Conservation (phyloP, 1,140 invertebrate genomes). For the Hestina assimilis region DNA sequence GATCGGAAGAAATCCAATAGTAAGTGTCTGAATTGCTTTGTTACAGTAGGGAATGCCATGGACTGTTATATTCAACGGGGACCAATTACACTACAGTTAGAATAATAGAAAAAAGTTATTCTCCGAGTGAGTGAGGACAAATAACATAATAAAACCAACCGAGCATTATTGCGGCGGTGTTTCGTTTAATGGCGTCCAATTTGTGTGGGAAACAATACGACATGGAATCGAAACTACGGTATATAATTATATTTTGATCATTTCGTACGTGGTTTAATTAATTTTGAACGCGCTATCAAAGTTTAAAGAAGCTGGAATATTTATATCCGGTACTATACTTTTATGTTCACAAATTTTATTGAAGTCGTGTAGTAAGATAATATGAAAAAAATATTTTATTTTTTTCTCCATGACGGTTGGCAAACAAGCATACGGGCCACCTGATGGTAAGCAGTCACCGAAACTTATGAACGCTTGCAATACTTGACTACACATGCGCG, state of each 20-base stretch:
- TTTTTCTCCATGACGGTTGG: no score
- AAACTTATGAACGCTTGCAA: no score
- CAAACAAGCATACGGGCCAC: no score
- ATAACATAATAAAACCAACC: conserved; percentile 30
- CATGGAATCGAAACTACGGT: conserved; percentile 27
- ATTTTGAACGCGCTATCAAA: not conserved
- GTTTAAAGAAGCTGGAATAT: no score
- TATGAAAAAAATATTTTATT: no score
- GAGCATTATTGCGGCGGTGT: conserved; percentile 24
- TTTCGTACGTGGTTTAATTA: conserved; percentile 14
- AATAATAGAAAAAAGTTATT: conserved; percentile 32
- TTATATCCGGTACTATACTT: no score
- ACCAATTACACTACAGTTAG: conserved; percentile 29
- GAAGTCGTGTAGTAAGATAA: no score
- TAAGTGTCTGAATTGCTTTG: no score
- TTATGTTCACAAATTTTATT: no score
- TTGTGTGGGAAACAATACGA: conserved; percentile 31
- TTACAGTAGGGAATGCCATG: conserved; percentile 17
- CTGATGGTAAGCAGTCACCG: no score
- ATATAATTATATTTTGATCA: conserved; percentile 21
- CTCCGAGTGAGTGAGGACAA: conserved; percentile 24
- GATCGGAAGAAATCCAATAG: no score
- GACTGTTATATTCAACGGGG: conserved; percentile 21
- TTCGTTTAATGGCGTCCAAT: conserved; percentile 30
- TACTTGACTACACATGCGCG: no score